Conservation (phyloP, 2,888 invertebrate species). For the Acleris laterana region DNA sequence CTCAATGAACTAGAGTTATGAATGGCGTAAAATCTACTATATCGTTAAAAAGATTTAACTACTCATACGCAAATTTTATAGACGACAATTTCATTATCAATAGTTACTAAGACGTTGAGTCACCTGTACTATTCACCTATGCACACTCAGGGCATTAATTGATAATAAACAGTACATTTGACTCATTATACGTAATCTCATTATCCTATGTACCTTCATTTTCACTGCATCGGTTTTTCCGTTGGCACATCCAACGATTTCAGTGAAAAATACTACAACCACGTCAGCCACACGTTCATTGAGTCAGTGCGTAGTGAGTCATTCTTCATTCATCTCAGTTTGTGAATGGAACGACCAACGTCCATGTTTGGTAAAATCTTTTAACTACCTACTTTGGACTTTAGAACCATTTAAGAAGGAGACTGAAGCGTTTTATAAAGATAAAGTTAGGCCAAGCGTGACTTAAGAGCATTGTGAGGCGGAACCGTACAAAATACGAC, state of each 20-base stretch:
- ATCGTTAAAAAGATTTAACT: too few relatives aligned
- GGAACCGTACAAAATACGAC: too few relatives aligned
- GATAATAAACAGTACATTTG: slow-evolving; percentile 32
- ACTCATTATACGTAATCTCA: slow-evolving; percentile 27
- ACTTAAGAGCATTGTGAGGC: too few relatives aligned
- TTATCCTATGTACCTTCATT: slow-evolving; percentile 8
- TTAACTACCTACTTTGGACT: neutral
- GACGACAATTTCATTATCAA: neutral
- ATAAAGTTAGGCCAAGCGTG: too few relatives aligned
- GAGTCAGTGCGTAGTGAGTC: slow-evolving; percentile 54
- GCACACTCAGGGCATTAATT: slow-evolving; percentile 18
- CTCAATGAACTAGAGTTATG: too few relatives aligned
- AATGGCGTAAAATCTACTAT: too few relatives aligned
- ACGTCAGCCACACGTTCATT: too few relatives aligned
- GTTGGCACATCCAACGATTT: neutral
- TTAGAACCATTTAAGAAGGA: too few relatives aligned
- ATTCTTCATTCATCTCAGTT: slow-evolving; percentile 52
- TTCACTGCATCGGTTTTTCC: slow-evolving; percentile 20
- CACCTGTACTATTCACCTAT: slow-evolving; percentile 10
- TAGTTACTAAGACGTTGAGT: neutral
- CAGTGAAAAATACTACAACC: neutral
- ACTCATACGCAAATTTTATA: neutral
- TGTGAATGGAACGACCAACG: slow-evolving; percentile 50
- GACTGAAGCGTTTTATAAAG: too few relatives aligned
- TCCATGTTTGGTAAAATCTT: slow-evolving; percentile 35